Evolutionary conservation across 2,888 invertebrate species (phyloP), one percentile per base, ranked within the genome.

Genomic region (Rutpela maculata): DNA sequence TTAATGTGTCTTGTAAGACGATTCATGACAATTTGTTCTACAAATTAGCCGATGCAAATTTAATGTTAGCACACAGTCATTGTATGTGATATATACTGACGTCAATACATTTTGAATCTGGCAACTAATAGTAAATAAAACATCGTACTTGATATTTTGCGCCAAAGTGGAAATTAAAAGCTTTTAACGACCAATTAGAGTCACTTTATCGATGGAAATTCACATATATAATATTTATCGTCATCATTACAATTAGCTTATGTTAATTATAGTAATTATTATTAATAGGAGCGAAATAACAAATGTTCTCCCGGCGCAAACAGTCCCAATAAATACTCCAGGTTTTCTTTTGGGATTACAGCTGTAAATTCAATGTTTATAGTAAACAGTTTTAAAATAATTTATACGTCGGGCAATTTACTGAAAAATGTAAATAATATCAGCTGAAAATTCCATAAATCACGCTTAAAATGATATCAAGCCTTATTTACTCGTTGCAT

Each of bases 391-490:
- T 70, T 43, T 60, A 43, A 70, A 70, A 60, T 67, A 67, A 69
- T 69, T 69, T 69, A 59, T 62, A 50, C 59, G 38, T 50, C 22
- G 43, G 15, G 70, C 65, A 43, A 35, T 60, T 60, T 59, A 69
- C 19, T 57, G 69, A 31, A 59, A 69, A 70, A 60, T 19, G 70
- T 60, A 70, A 70, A 70, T 70, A 60, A 43, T 70, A 70, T 18
- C 59, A 43, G 57, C 55, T 17, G 60, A 57, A 62, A 19, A 63
- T 71, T 65, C 66, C 71, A 75, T 75, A 75, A 70, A 75, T 75
- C 75, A 75, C 60, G 70, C 75, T 56, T 60, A 68, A 62, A 70
- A 65, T 75, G 68, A 75, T 70, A 75, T 31, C 70, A 22, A 43
- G 35, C 43, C 74, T 67, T 74, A 66, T 55, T 67, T 74, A 67